Conservation (phyloP, 2,113 vertebrate genomes). For the Ptychochromis oligacanthus region DNA sequence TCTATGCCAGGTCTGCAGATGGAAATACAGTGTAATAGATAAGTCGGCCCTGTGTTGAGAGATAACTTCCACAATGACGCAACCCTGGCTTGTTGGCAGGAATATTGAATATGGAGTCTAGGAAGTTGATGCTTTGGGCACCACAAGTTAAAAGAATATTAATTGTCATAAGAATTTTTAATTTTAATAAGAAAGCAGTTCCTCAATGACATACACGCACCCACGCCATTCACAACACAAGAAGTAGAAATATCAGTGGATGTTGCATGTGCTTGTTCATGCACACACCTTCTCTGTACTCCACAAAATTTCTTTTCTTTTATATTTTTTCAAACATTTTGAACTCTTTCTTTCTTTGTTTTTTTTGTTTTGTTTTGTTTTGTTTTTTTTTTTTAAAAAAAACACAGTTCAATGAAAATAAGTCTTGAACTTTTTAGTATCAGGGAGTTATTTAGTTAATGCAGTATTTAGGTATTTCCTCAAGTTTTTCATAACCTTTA, state of each 20-base stretch:
- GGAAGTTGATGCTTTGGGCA: slow-evolving; percentile 64
- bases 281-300: slow-evolving; percentile 53
- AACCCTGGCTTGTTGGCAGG: slow-evolving; percentile 58
- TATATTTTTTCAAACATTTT: slow-evolving; percentile 60
- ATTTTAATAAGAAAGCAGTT: slow-evolving; percentile 65
- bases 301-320: slow-evolving; percentile 47
- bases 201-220: slow-evolving; percentile 42
- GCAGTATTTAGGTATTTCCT: slow-evolving; percentile 49
- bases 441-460: slow-evolving; percentile 45
- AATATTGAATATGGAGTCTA: slow-evolving; percentile 62
- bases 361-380: neutral
- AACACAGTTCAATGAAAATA: slow-evolving; percentile 71
- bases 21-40: slow-evolving; percentile 51
- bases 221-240: slow-evolving; percentile 64
- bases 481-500: slow-evolving; percentile 33
- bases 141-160: slow-evolving; percentile 64
- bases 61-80: slow-evolving; percentile 51
- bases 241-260: slow-evolving; percentile 69
- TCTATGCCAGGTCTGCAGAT: slow-evolving; percentile 57
- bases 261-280: slow-evolving; percentile 63
- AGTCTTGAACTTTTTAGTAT: slow-evolving; percentile 43
- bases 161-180: slow-evolving; percentile 51
- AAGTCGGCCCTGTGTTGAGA: slow-evolving; percentile 55
- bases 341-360: slow-evolving; percentile 23
- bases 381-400: neutral